Evolutionary conservation across 2,113 vertebrate genomes (phyloP).

Genomic region (Colistium nudipinnis): DNA sequence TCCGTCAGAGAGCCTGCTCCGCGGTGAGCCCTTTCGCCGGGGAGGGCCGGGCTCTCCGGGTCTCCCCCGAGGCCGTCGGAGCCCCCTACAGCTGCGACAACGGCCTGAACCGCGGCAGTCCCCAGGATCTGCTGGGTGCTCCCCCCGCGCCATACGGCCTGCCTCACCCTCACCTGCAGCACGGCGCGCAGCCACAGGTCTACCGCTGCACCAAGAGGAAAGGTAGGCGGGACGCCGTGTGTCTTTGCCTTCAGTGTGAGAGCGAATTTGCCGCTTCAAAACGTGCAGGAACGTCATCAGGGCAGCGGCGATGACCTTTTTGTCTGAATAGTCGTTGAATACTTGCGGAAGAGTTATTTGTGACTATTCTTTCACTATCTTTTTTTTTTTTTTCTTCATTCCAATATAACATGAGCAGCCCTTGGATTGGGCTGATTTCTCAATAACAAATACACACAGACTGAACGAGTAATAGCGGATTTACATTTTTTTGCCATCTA

Average conservation of each 20-base stretch:
- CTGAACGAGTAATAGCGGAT: too few species aligned
- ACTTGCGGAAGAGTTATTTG: neutral
- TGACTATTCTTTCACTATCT: neutral
- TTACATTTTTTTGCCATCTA: too few species aligned
- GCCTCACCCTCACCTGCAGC: constrained; percentile 78
- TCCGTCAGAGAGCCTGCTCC: constrained; percentile 89
- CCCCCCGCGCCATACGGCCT: constrained; percentile 85
- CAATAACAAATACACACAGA: too few species aligned
- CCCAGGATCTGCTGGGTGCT: constrained; percentile 87
- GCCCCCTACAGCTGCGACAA: constrained; percentile 94
- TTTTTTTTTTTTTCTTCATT: too few species aligned
- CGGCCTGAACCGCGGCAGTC: constrained; percentile 82
- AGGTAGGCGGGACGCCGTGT: constrained; percentile 77
- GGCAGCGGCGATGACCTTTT: neutral
- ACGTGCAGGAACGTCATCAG: neutral
- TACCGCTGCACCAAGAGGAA: constrained; percentile 94
- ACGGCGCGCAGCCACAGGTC: constrained; percentile 83
- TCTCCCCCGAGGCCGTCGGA: constrained; percentile 82
- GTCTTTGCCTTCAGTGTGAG: neutral
- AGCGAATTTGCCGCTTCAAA: neutral
- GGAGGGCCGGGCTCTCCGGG: constrained; percentile 82
- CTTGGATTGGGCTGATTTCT: neutral
- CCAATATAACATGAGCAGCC: too few species aligned
- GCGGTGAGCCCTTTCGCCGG: constrained; percentile 88
- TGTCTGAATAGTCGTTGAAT: neutral